Conservation (phyloP, 1,140 invertebrate species). For the Heliconius eleuchia region DNA sequence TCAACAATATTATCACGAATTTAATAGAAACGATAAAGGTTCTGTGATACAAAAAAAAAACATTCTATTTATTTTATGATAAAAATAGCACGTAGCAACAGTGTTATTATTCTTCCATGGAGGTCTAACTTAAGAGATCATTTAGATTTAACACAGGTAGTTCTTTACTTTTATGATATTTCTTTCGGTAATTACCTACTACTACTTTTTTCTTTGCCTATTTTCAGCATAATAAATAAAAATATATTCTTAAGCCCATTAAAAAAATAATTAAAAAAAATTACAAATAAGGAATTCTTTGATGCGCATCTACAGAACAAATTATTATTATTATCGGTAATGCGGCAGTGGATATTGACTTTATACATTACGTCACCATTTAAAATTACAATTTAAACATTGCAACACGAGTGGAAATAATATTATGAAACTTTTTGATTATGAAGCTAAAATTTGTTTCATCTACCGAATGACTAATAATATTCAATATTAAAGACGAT, state of each 20-base stretch:
- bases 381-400: conserved; percentile 2
- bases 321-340: neutral
- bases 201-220: too few relatives aligned
- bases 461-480: too few relatives aligned
- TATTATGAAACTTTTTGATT: neutral
- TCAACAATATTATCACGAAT: neutral
- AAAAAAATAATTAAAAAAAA: too few relatives aligned
- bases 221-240: too few relatives aligned
- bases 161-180: neutral
- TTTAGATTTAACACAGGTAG: neutral
- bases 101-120: neutral
- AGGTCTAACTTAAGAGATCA: neutral
- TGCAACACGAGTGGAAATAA: neutral
- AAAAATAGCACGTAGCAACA: neutral
- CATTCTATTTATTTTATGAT: conserved; percentile 1
- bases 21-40: neutral
- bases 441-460: too few relatives aligned
- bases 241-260: too few relatives aligned
- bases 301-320: neutral
- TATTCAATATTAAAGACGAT: too few relatives aligned
- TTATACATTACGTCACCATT: neutral
- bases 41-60: neutral
- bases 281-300: neutral
- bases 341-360: neutral
- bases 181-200: too few relatives aligned